These are phyloP conservation scores for Dreissena rostriformis DNA, from an alignment of 1,140 invertebrate genomes.

Conservation along the genomic window DNA sequence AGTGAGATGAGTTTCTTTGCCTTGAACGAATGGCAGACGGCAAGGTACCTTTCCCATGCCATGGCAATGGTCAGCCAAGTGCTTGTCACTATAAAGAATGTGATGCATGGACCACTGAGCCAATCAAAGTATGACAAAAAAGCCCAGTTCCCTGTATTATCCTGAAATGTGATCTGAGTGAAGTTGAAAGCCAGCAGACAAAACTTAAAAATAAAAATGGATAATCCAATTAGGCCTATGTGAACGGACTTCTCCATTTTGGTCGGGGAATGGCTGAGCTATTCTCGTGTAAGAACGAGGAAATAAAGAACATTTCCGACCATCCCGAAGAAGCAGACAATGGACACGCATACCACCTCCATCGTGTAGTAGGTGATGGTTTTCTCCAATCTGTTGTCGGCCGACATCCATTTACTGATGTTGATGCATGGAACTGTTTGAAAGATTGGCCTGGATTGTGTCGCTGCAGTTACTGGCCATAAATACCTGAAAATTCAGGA, in stretches of 20 bases:
- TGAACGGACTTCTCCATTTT: conserved; percentile 79
- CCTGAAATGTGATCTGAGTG: conserved; percentile 65
- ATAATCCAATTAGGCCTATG: conserved; percentile 77
- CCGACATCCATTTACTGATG: conserved; percentile 25
- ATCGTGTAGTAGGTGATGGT: conserved; percentile 67
- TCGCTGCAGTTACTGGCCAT: conserved; percentile 52
- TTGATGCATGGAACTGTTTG: no score
- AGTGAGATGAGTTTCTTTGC: conserved; percentile 76
- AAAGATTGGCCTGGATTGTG: no score
- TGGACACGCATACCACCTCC: conserved; percentile 71
- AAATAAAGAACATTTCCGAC: conserved; percentile 76
- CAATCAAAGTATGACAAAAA: conserved; percentile 69
- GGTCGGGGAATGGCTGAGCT: conserved; percentile 72
- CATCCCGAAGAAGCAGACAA: conserved; percentile 75
- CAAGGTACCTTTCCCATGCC: conserved; percentile 78
- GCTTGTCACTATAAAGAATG: conserved; percentile 77
- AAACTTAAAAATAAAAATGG: conserved; percentile 78
- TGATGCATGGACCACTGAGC: conserved; percentile 74
- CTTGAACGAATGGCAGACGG: conserved; percentile 78
- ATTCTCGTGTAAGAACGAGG: conserved; percentile 77
- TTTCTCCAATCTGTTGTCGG: conserved; percentile 53
- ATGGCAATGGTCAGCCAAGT: conserved; percentile 79
- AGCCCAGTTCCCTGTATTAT: conserved; percentile 59
- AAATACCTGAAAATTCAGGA: conserved; percentile 60
- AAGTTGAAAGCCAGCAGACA: conserved; percentile 76